Evolutionary conservation across 2,797 vertebrate genomes (phyloP).

Genomic region (Halcyon chelicuti): DNA sequence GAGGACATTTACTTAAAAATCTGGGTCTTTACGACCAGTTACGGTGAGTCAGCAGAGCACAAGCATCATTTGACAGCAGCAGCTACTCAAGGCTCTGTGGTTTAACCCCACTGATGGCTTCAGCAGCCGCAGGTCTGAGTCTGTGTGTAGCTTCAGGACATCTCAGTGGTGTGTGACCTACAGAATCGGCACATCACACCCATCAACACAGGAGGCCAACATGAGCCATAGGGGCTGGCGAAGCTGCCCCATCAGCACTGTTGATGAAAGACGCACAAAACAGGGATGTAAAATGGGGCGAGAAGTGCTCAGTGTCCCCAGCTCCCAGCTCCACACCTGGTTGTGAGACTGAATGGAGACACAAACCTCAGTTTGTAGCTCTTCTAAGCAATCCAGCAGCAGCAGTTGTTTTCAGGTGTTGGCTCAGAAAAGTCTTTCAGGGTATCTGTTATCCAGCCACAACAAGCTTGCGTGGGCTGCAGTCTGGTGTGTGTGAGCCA

Average conservation of each 20-base stretch:
- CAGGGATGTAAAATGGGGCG: rapidly evolving
- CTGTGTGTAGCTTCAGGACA: not conserved
- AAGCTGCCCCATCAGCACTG: not conserved
- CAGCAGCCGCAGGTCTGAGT: not conserved
- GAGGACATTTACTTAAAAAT: not conserved
- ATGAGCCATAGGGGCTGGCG: not conserved
- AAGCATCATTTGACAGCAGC: not conserved
- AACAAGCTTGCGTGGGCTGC: not conserved
- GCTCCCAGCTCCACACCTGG: not conserved
- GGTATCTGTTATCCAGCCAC: not conserved
- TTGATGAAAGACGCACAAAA: not conserved
- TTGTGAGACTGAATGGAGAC: not conserved
- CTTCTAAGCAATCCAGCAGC: not conserved
- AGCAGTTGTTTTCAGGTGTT: not conserved
- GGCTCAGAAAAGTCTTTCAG: not conserved
- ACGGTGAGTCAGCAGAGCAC: not conserved
- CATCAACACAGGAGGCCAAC: not conserved
- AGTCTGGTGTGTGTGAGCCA: not conserved
- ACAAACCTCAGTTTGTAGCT: not conserved
- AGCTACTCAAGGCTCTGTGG: rapidly evolving
- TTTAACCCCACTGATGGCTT: not conserved
- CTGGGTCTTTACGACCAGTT: not conserved
- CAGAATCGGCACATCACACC: rapidly evolving
- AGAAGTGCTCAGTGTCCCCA: not conserved
- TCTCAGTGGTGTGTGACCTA: not conserved